A percentile compares a stretch with the other conserved stretches of the same genome.
Conservation (phyloP, 2,888 invertebrate genomes). For the Metallyticus violacea region DNA sequence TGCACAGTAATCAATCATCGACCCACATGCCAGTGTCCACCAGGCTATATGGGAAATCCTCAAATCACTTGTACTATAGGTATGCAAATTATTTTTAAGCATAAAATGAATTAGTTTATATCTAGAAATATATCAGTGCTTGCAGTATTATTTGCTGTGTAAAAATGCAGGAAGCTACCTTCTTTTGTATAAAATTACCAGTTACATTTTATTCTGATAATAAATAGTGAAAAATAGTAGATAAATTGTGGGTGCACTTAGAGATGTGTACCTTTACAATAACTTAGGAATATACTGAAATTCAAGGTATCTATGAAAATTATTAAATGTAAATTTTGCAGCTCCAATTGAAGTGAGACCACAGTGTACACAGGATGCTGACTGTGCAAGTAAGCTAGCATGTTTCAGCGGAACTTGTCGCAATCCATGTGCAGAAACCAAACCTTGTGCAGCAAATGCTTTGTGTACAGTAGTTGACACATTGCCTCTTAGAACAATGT, state of each 20-base stretch:
- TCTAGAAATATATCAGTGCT: too few relatives aligned
- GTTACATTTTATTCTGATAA: too few relatives aligned
- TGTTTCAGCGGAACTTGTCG: slow-evolving; percentile 77
- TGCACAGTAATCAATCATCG: slow-evolving; percentile 76
- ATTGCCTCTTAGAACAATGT: slow-evolving; percentile 81
- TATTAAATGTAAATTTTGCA: neutral
- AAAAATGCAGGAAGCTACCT: too few relatives aligned
- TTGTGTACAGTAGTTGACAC: slow-evolving; percentile 83
- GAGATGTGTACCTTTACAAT: neutral
- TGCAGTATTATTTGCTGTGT: too few relatives aligned
- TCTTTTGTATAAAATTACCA: too few relatives aligned
- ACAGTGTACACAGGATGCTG: slow-evolving; percentile 75
- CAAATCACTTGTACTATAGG: slow-evolving; percentile 62
- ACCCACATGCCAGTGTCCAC: slow-evolving; percentile 76
- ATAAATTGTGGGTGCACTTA: too few relatives aligned
- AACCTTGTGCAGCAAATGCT: slow-evolving; percentile 77
- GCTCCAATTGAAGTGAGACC: slow-evolving; percentile 42
- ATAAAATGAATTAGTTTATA: neutral
- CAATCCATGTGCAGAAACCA: slow-evolving; percentile 74
- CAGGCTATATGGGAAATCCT: slow-evolving; percentile 78
- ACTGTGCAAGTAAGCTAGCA: slow-evolving; percentile 81
- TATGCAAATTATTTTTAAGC: slow-evolving; percentile 42
- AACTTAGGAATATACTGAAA: neutral
- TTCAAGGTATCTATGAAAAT: neutral
- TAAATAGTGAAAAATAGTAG: too few relatives aligned